Conservation (phyloP, 2,113 vertebrate species). For the Pituophis catenifer region DNA sequence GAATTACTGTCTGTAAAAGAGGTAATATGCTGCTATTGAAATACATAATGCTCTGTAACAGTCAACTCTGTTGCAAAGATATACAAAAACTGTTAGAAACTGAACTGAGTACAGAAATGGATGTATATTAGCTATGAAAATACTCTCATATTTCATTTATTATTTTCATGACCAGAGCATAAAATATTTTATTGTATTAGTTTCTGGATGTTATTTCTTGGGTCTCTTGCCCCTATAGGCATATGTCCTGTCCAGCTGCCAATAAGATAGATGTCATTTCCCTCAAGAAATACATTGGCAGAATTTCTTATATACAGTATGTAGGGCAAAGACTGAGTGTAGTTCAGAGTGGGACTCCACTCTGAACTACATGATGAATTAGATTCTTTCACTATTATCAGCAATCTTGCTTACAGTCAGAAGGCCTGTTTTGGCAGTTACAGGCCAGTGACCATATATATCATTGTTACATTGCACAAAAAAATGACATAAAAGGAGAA, state of each 20-base stretch:
- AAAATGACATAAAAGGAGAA: not conserved
- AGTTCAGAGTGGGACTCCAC: constrained; percentile 1
- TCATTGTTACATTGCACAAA: not conserved
- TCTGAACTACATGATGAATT: not conserved
- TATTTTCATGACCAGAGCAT: constrained; percentile 12
- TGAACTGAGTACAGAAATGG: not conserved
- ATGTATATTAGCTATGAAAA: constrained; percentile 29
- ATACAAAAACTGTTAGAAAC: not conserved
- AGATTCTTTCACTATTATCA: constrained; percentile 27
- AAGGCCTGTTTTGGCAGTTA: not conserved
- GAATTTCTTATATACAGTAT: not conserved
- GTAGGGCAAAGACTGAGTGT: constrained; percentile 16
- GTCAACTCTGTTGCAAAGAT: no score
- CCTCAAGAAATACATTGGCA: constrained; percentile 15
- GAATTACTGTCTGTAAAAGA: not conserved
- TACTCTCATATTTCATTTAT: not conserved
- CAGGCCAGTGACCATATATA: not conserved
- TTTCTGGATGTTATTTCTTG: constrained; percentile 18
- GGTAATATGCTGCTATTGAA: not conserved
- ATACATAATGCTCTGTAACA: no score
- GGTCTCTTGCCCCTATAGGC: constrained; percentile 10
- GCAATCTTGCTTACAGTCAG: not conserved
- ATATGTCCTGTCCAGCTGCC: not conserved
- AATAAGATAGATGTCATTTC: constrained; percentile 9
- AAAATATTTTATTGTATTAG: constrained; percentile 11